These are phyloP conservation scores for Hirtodrosophila histrioides DNA, from an alignment of 2,888 invertebrate species.

Conservation along the genomic window DNA sequence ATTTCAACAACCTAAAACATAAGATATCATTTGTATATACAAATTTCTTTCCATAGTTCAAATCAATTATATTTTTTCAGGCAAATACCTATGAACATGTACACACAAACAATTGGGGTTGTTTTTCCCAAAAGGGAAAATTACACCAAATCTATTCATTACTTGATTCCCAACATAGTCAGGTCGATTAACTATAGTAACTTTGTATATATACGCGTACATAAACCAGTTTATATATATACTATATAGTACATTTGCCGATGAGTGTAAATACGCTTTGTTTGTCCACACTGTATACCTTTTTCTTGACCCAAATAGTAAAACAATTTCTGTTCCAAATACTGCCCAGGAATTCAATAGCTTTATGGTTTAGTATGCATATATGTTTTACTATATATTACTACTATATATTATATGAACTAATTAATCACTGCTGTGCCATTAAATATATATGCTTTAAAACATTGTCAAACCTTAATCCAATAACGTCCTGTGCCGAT, in stretches of 20 bases:
- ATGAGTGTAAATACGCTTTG: neutral
- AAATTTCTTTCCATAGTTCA: no score
- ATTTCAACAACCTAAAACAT: conserved; percentile 46
- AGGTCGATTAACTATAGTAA: conserved; percentile 13
- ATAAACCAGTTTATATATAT: no score
- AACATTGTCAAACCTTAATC: conserved; percentile 43
- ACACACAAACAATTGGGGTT: conserved; percentile 27
- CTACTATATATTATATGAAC: neutral
- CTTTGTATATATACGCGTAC: no score
- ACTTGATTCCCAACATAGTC: conserved; percentile 1
- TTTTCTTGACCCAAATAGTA: neutral
- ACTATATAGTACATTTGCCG: neutral
- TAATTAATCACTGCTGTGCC: neutral
- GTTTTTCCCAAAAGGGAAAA: conserved; percentile 2
- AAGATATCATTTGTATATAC: no score
- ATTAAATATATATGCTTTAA: conserved; percentile 3
- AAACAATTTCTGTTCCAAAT: no score
- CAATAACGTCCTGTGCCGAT: conserved; percentile 57
- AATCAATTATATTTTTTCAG: no score
- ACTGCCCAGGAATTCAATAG: no score
- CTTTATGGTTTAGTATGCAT: no score
- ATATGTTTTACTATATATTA: neutral
- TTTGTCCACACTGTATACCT: neutral
- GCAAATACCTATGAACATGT: neutral
- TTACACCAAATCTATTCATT: neutral